Percentiles rank a stretch among this genome's conserved stretches.
These are phyloP conservation scores for Tenodera sinensis DNA, from an alignment of 2,888 invertebrate species.

Conservation along the genomic window DNA sequence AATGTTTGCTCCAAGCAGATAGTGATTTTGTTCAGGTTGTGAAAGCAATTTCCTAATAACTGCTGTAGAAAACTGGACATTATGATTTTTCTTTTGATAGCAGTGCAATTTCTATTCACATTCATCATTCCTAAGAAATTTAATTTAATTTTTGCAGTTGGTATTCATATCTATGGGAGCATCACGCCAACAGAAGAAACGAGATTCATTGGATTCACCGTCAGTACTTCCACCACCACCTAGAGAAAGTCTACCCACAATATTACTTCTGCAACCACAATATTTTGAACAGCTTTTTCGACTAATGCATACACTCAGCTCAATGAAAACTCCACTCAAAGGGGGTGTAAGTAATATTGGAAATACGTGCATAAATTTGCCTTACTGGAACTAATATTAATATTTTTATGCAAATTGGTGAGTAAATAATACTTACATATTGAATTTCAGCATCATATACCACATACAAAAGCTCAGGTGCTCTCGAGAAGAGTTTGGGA, in stretches of 20 bases:
- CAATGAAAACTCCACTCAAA: constrained; percentile 75
- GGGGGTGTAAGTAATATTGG: constrained; percentile 53
- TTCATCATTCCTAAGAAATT: constrained; percentile 5
- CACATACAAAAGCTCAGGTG: constrained; percentile 84
- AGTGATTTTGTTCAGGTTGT: too few relatives aligned
- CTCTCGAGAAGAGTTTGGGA: constrained; percentile 93
- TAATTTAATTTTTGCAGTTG: constrained; percentile 51
- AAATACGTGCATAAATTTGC: neutral
- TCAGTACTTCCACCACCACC: constrained; percentile 84
- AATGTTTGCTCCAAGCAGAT: too few relatives aligned
- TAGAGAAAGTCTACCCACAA: constrained; percentile 78
- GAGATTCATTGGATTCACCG: constrained; percentile 75
- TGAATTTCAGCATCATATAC: constrained; percentile 56
- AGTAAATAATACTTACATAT: neutral
- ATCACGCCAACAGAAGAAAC: constrained; percentile 55
- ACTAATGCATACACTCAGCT: constrained; percentile 84
- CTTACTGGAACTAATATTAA: neutral
- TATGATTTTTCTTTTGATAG: too few relatives aligned
- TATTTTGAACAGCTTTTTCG: constrained; percentile 90
- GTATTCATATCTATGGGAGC: constrained; percentile 89
- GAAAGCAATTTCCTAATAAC: too few relatives aligned
- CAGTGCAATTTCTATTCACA: too few relatives aligned
- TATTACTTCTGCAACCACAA: constrained; percentile 75
- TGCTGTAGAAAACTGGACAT: too few relatives aligned
- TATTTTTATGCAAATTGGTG: neutral